phyloP scores from a whole-genome alignment of 2,797 vertebrate species.

The Sebastes matsubarae region DNA sequence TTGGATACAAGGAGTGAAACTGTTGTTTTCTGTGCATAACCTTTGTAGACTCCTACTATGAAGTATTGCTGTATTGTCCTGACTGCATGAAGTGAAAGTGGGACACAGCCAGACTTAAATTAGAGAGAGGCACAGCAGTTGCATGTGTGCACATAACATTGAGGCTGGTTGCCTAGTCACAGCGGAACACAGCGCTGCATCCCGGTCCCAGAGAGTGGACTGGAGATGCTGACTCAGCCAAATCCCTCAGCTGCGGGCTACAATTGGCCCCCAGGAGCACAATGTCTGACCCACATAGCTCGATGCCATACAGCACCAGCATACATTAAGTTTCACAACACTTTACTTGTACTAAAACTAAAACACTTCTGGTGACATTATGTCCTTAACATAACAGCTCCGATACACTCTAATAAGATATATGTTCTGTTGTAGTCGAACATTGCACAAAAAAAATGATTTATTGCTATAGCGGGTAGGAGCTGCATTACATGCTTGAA shows the following conservation, averaged over 20 bases:
- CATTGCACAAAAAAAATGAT: neutral
- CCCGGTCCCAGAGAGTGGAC: slow-evolving; percentile 73
- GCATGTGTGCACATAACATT: slow-evolving; percentile 74
- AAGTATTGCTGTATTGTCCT: slow-evolving; percentile 60
- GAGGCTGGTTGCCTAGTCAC: slow-evolving; percentile 81
- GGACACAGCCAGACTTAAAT: slow-evolving; percentile 76
- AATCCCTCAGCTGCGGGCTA: slow-evolving; percentile 79
- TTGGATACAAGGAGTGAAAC: slow-evolving; percentile 11
- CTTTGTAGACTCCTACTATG: slow-evolving; percentile 31
- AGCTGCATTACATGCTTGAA: neutral
- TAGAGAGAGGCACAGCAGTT: slow-evolving; percentile 68
- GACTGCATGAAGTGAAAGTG: slow-evolving; percentile 71
- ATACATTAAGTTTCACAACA: slow-evolving; percentile 59
- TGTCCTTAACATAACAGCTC: neutral
- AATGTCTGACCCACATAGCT: slow-evolving; percentile 79
- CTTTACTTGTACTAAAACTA: slow-evolving; percentile 52
- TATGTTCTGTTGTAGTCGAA: neutral
- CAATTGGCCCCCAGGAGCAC: slow-evolving; percentile 77
- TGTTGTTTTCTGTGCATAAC: slow-evolving; percentile 49
- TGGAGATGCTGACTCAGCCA: slow-evolving; percentile 78
- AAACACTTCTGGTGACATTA: slow-evolving; percentile 28
- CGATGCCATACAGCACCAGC: slow-evolving; percentile 38
- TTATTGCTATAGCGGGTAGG: neutral
- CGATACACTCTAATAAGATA: neutral
- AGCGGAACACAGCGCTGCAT: slow-evolving; percentile 73